Base-by-base conservation (phyloP, 1,140 invertebrate genomes). In the Reticulitermes speratus region DNA sequence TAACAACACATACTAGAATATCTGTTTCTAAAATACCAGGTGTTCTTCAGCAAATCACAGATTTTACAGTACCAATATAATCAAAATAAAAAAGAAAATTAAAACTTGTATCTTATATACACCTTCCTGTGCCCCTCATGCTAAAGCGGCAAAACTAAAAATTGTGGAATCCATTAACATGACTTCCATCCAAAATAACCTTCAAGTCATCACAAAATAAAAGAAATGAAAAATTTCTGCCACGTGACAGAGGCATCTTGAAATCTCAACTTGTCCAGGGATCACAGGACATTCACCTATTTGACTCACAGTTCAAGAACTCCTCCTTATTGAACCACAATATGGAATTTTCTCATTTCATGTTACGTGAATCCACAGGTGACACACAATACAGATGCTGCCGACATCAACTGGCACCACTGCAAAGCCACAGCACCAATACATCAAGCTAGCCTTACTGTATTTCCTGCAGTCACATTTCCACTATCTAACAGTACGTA, bases 1-100 rank as follows among this genome's bases (percentile, higher is more conserved):
- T 48, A 48, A 48, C 48, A 55, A 55, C n/a, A 75, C 25, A 25
- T 30, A 75, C 65, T 7, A n/a, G 25, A 75, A 25, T 75, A 16
- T 75, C 2, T 65, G 7, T 65, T 75, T 30, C 65, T 75, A 75
- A 75, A 55, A 75, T 75, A n/a, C n/a, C 65, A 75, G 65, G 65
- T 75, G 65, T 75, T 75, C 65, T 30, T 30, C 25, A 75, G n/a
- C n/a, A 75, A 30, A 75, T 75, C 65, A 75, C 65, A 75, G 65
- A 75, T 75, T 75, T 75, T 75, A 75, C 65, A 75, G 65, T 75
- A 75, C 65, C n/a, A 75, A n/a, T 75, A 75, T 16, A 25, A 2
- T 75, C 59, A 75, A 75, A 75, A n/a, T 75, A 25, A 75, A 75
- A 75, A 30, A 30, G 25, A 75, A 30, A 11, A 75, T 65, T 65